Evolutionary conservation across 2,888 invertebrate genomes (phyloP), one percentile per base, ranked within the genome.

Genomic region (Microctonus brassicae): DNA sequence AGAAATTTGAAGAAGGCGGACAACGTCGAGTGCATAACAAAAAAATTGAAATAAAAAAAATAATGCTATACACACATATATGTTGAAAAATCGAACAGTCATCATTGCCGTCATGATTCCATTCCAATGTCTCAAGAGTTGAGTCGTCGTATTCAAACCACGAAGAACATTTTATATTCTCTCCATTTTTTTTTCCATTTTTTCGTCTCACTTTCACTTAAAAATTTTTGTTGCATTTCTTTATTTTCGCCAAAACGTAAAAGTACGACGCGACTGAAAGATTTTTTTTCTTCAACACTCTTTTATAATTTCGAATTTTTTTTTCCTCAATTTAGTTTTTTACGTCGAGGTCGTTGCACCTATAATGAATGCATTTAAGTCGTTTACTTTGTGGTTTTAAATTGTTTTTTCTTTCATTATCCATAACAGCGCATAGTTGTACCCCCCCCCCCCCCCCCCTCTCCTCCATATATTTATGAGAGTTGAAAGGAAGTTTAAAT

Each of bases 121-220:
- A 52, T 17, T 57, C 34, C 17, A n/a, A 70, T 47, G 70, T 70
- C 70, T 70, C 70, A 22, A 70, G 70, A 64, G 70, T 63, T 34
- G 58, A 47, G 36, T 70, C 20, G 69, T 61, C 24, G 17, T 20
- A 20, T 65, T 65, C 26, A 65, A 34, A 39, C 36, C 42, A 57
- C 57, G 47, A 53, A 64, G 53, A 34, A 53, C 20, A 20, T n/a
- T 60, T 29, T 42, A 34, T n/a, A 26, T 24, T 42, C 22, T 17
- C 26, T n/a, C 29, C 33, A 60, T 17, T 52, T 22, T 47, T 22
- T 47, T 65, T 42, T 34, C 34, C 29, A 26, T 13, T 63, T 63
- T 55, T 63, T 52, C 58, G 33, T n/a, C 34, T 22, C 29, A 39
- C 26, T 57, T 52, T 33, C 36, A 34, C 20, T n/a, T n/a, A n/a